These are phyloP conservation scores for Drosophila kanapiae DNA, from an alignment of 1,140 invertebrate genomes.

Conservation along the genomic window DNA sequence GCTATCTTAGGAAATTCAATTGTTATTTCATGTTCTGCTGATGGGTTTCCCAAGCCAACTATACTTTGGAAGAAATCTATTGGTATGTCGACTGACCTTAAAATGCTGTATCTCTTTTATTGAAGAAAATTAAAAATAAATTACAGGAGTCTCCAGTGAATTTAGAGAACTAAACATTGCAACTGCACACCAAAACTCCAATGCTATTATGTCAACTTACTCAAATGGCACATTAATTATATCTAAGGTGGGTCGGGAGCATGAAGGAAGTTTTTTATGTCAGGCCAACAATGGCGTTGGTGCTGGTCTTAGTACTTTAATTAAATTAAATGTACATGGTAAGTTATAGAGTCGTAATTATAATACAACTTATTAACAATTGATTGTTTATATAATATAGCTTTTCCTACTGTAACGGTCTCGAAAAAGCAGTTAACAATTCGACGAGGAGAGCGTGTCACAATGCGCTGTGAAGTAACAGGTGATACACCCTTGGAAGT, in stretches of 20 bases:
- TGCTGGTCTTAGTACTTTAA: slow-evolving; percentile 90
- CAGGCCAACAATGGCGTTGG: slow-evolving; percentile 91
- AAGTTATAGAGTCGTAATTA: slow-evolving; percentile 66
- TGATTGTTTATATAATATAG: slow-evolving; percentile 31
- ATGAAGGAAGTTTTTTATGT: slow-evolving; percentile 93
- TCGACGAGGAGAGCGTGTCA: slow-evolving; percentile 88
- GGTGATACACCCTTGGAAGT: slow-evolving; percentile 94
- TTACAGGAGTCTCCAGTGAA: slow-evolving; percentile 86
- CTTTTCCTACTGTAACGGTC: slow-evolving; percentile 74
- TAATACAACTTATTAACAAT: background rate
- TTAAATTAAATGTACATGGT: slow-evolving; percentile 91
- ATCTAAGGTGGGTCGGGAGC: slow-evolving; percentile 87
- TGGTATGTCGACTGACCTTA: slow-evolving; percentile 71
- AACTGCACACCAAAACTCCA: slow-evolving; percentile 47
- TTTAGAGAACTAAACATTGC: slow-evolving; percentile 87
- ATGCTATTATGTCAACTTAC: slow-evolving; percentile 74
- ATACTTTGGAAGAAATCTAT: slow-evolving; percentile 90
- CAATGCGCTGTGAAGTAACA: slow-evolving; percentile 91
- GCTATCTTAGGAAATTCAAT: slow-evolving; percentile 90
- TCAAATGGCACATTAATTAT: slow-evolving; percentile 87
- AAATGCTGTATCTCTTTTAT: background rate
- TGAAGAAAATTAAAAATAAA: background rate
- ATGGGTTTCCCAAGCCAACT: slow-evolving; percentile 91
- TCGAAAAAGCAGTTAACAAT: slow-evolving; percentile 87
- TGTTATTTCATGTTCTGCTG: slow-evolving; percentile 90